A percentile compares a stretch with the other conserved stretches of the same genome.
Conservation (phyloP, 2,888 invertebrate genomes). For the Polydrusus cervinus region DNA sequence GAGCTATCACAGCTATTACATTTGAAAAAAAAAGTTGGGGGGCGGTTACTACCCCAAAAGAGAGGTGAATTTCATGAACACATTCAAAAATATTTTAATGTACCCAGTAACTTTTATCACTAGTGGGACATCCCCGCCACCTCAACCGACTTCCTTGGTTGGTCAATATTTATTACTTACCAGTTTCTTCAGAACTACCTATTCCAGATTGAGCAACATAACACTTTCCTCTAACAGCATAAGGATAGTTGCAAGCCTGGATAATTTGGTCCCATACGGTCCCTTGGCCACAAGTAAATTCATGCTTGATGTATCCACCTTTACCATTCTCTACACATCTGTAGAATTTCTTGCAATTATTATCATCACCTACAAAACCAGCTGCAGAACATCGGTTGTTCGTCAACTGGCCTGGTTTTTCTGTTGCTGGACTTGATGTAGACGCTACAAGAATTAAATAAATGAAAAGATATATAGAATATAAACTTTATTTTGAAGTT, state of each 20-base stretch:
- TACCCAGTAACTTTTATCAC: too few species aligned
- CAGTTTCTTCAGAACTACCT: constrained; percentile 3
- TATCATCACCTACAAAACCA: constrained; percentile 83
- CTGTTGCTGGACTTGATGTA: constrained; percentile 30
- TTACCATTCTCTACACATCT: constrained; percentile 81
- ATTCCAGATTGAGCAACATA: constrained; percentile 28
- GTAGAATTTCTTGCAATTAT: constrained; percentile 82
- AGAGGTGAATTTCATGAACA: too few species aligned
- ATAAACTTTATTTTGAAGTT: too few species aligned
- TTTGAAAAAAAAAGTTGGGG: too few species aligned
- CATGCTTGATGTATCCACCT: constrained; percentile 78
- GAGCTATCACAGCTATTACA: too few species aligned
- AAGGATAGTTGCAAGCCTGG: constrained; percentile 82
- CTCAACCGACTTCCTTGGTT: too few species aligned
- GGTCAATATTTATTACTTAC: neutral
- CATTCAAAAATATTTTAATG: too few species aligned
- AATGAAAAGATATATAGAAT: too few species aligned
- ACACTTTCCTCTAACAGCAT: constrained; percentile 72
- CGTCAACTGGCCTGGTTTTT: constrained; percentile 55
- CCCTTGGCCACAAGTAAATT: constrained; percentile 83
- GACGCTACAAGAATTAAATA: neutral
- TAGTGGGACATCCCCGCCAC: too few species aligned
- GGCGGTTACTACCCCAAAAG: too few species aligned
- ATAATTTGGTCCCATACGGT: constrained; percentile 84
- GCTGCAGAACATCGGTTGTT: constrained; percentile 71